Evolutionary conservation across 2,888 invertebrate genomes (phyloP).

Genomic region (Apodemia hepburni): DNA sequence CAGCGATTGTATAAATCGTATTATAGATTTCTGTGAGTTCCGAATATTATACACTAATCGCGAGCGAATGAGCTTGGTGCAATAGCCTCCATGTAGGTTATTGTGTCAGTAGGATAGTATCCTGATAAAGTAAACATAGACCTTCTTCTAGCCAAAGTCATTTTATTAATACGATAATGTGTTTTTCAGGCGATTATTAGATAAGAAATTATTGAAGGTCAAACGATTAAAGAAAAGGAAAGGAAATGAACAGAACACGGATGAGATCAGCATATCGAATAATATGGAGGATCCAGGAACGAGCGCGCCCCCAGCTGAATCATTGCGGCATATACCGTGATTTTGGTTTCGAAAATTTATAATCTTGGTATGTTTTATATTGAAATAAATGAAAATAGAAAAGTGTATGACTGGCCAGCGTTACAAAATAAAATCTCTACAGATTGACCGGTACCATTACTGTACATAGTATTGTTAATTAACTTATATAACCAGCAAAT

Average conservation of each 20-base stretch:
- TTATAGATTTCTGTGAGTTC: not conserved
- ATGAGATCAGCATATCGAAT: slow-evolving; percentile 53
- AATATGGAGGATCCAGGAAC: slow-evolving; percentile 60
- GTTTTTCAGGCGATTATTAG: slow-evolving; percentile 65
- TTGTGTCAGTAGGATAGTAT: slow-evolving; percentile 1
- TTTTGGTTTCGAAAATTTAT: not conserved
- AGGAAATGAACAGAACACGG: slow-evolving; percentile 46
- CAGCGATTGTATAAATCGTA: too few relatives aligned
- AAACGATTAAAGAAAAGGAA: slow-evolving; percentile 54
- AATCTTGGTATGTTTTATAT: too few relatives aligned
- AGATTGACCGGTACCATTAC: too few relatives aligned
- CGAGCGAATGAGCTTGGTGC: not conserved
- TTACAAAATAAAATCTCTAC: too few relatives aligned
- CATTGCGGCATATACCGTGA: slow-evolving; percentile 49
- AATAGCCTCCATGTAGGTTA: not conserved
- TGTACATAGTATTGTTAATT: too few relatives aligned
- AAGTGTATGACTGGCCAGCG: too few relatives aligned
- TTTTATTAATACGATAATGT: slow-evolving; percentile 5
- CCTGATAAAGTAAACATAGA: not conserved
- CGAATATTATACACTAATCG: not conserved
- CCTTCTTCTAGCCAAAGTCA: not conserved
- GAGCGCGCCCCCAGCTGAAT: slow-evolving; percentile 56
- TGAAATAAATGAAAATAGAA: too few relatives aligned
- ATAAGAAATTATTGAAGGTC: slow-evolving; percentile 59
- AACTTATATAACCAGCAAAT: too few relatives aligned